Conservation (phyloP, 2,888 invertebrate genomes). For the Drosophila suboccidentalis region DNA sequence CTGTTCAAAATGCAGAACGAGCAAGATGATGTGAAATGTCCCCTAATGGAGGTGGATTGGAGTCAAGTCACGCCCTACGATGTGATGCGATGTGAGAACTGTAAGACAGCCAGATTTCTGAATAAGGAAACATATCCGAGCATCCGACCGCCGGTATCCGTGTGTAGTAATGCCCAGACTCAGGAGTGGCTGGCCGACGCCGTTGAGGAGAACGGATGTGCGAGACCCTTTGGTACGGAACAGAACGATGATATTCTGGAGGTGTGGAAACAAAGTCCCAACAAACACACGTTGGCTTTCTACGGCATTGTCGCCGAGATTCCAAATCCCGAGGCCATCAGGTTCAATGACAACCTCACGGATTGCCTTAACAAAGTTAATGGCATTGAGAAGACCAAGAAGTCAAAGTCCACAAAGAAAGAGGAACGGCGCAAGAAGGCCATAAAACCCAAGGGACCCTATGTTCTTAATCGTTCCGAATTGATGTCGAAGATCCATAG, state of each 20-base stretch:
- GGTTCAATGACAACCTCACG: conserved; percentile 38
- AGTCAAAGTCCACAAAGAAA: background rate
- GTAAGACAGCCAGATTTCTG: conserved; percentile 42
- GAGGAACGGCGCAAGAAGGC: background rate
- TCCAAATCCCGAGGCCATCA: conserved; percentile 22
- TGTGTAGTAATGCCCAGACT: conserved; percentile 33
- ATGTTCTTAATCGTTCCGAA: conserved; percentile 47
- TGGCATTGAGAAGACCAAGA: conserved; percentile 7
- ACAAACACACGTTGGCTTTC: conserved; percentile 50
- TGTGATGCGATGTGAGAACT: conserved; percentile 56
- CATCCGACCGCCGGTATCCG: conserved; percentile 57
- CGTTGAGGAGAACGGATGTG: conserved; percentile 48
- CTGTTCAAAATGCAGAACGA: conserved; percentile 4
- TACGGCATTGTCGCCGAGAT: conserved; percentile 44
- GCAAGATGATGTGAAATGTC: background rate
- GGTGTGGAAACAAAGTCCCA: conserved; percentile 51
- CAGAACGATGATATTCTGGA: conserved; percentile 37
- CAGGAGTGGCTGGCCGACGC: conserved; percentile 48
- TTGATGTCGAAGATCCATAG: conserved; percentile 29
- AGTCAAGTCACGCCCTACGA: conserved; percentile 34
- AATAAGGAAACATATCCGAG: conserved; percentile 50
- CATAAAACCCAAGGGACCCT: conserved; percentile 43
- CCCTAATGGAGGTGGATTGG: conserved; percentile 2
- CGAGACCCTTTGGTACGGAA: background rate
- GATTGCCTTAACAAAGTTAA: conserved; percentile 44